Conservation (phyloP, 2,888 invertebrate genomes). For the Ectemnius lituratus region DNA sequence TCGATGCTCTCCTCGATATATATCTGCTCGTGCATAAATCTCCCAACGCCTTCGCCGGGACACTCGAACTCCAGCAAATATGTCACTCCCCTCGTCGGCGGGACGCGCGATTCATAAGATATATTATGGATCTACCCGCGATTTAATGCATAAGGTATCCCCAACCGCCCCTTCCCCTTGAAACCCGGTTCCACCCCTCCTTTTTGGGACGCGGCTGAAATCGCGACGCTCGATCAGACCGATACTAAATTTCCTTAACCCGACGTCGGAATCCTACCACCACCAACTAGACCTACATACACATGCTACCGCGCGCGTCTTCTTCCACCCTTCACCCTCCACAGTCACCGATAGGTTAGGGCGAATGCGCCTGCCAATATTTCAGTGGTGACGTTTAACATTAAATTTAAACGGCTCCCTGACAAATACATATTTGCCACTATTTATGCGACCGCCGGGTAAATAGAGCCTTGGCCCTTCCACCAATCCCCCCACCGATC, state of each 20-base stretch:
- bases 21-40: slow-evolving; percentile 54
- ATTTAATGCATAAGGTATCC: slow-evolving; percentile 27
- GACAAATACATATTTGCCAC: not conserved
- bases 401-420: slow-evolving; percentile 1
- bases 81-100: slow-evolving; percentile 44
- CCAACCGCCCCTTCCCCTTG: not conserved
- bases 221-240: slow-evolving; percentile 1
- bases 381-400: slow-evolving; percentile 1
- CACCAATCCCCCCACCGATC: too few relatives aligned
- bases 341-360: not conserved
- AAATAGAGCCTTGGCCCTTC: too few relatives aligned
- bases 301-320: too few relatives aligned
- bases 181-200: not conserved
- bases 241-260: slow-evolving; percentile 3
- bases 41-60: slow-evolving; percentile 42
- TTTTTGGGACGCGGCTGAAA: not conserved
- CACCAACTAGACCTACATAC: not conserved
- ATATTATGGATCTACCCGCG: slow-evolving; percentile 41
- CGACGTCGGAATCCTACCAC: not conserved
- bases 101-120: slow-evolving; percentile 48
- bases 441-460: not conserved
- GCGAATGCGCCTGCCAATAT: slow-evolving; percentile 2
- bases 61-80: slow-evolving; percentile 51
- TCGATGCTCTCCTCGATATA: slow-evolving; percentile 9
- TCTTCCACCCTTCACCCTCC: too few relatives aligned